These are phyloP conservation scores for Colletes collaris DNA, from an alignment of 2,888 invertebrate species.

Conservation along the genomic window DNA sequence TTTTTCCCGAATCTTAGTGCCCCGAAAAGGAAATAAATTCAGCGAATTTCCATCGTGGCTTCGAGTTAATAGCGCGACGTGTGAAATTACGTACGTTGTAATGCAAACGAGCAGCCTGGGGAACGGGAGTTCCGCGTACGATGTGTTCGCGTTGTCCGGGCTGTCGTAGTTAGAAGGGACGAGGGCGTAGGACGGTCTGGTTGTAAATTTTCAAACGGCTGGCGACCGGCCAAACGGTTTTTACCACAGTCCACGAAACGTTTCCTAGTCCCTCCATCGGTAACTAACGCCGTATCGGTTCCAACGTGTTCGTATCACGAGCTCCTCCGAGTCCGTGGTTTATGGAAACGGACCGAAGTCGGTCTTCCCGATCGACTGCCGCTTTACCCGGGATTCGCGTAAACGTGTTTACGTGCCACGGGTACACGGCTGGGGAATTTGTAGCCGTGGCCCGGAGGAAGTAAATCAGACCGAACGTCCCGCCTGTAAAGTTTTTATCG, in stretches of 20 bases:
- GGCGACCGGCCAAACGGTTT: constrained; percentile 71
- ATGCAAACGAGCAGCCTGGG: constrained; percentile 49
- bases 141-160: constrained; percentile 34
- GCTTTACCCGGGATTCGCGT: constrained; percentile 5
- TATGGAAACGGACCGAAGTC: constrained; percentile 31
- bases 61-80: constrained; percentile 48
- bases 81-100: constrained; percentile 35
- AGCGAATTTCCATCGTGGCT: not conserved
- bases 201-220: constrained; percentile 69
- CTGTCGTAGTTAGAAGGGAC: constrained; percentile 31
- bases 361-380: constrained; percentile 26
- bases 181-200: not conserved
- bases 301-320: constrained; percentile 2
- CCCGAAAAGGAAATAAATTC: not conserved
- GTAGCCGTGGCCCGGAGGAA: constrained; percentile 1
- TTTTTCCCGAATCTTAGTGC: too few relatives aligned
- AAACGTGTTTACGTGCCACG: constrained; percentile 21
- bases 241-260: constrained; percentile 60
- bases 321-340: constrained; percentile 27
- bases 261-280: constrained; percentile 16
- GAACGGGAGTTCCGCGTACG: constrained; percentile 22
- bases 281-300: constrained; percentile 47
- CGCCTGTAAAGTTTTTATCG: constrained; percentile 32
- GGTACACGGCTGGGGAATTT: constrained; percentile 13
- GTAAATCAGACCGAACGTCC: constrained; percentile 26